phyloP scores from a whole-genome alignment of 2,797 vertebrate genomes.

The Synanceia verrucosa region DNA sequence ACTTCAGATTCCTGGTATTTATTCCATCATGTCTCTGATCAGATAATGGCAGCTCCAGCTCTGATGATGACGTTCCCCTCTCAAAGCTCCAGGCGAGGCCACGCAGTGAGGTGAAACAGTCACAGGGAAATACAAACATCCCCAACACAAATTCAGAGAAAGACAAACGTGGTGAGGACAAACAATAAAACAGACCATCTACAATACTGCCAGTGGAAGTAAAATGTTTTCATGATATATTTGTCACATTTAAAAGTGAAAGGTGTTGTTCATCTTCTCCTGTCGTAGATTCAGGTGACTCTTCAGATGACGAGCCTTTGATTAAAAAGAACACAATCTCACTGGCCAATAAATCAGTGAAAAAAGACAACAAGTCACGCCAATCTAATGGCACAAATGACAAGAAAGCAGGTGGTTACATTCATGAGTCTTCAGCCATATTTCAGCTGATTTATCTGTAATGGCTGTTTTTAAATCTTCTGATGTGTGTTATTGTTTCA shows the following conservation, averaged over 20 bases:
- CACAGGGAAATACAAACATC: constrained; percentile 4
- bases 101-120: constrained; percentile 20
- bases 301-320: constrained; percentile 60
- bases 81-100: constrained; percentile 27
- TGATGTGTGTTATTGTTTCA: background rate
- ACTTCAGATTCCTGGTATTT: background rate
- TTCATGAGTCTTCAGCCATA: background rate
- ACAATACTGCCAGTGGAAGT: background rate
- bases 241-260: background rate
- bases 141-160: constrained; percentile 18
- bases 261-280: background rate
- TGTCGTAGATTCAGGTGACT: constrained; percentile 26
- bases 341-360: constrained; percentile 26
- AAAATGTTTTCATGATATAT: background rate
- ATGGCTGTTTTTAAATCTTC: background rate
- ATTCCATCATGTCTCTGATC: background rate
- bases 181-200: background rate
- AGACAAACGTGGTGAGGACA: constrained; percentile 26
- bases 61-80: constrained; percentile 53
- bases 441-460: background rate
- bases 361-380: constrained; percentile 21
- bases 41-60: constrained; percentile 52
- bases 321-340: constrained; percentile 36
- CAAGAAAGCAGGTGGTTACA: constrained; percentile 48
- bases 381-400: constrained; percentile 34